These are phyloP conservation scores for Mesorhabditis sp. DNA, from an alignment of 2,888 invertebrate species.

Conservation along the genomic window DNA sequence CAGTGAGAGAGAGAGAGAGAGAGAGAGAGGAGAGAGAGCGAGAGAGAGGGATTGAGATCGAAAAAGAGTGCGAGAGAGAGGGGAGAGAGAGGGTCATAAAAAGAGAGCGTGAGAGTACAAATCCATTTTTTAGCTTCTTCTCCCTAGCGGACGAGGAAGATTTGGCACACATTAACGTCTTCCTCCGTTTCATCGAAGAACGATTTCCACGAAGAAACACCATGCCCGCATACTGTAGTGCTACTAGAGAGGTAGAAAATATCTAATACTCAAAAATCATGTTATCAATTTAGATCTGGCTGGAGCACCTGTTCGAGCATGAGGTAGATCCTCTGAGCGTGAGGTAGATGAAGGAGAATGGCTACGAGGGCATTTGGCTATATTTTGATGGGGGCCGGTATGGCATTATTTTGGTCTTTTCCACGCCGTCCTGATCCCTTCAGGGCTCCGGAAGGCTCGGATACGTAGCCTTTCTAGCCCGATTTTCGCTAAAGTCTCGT, in stretches of 20 bases:
- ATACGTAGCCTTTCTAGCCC: not conserved
- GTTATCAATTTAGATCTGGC: not conserved
- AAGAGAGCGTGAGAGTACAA: too few relatives aligned
- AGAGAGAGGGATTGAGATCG: too few relatives aligned
- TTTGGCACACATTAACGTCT: not conserved
- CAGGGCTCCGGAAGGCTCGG: too few relatives aligned
- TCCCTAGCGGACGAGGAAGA: conserved; percentile 1
- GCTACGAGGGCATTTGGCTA: conserved; percentile 6
- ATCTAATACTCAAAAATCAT: not conserved
- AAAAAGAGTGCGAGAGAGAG: too few relatives aligned
- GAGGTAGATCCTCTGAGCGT: not conserved
- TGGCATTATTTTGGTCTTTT: too few relatives aligned
- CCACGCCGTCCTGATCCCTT: too few relatives aligned
- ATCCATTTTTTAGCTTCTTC: not conserved
- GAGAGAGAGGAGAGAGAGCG: too few relatives aligned
- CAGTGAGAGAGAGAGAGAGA: too few relatives aligned
- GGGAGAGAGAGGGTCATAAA: too few relatives aligned
- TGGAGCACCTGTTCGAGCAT: not conserved
- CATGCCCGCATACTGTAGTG: not conserved
- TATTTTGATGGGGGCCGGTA: too few relatives aligned
- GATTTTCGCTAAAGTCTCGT: not conserved
- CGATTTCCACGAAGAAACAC: not conserved
- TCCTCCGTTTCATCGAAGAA: not conserved
- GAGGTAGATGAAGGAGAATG: conserved; percentile 3
- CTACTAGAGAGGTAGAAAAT: not conserved